Percentiles rank a stretch among this genome's conserved stretches.
phyloP scores from a whole-genome alignment of 2,113 vertebrate genomes.

The Camelus dromedarius region DNA sequence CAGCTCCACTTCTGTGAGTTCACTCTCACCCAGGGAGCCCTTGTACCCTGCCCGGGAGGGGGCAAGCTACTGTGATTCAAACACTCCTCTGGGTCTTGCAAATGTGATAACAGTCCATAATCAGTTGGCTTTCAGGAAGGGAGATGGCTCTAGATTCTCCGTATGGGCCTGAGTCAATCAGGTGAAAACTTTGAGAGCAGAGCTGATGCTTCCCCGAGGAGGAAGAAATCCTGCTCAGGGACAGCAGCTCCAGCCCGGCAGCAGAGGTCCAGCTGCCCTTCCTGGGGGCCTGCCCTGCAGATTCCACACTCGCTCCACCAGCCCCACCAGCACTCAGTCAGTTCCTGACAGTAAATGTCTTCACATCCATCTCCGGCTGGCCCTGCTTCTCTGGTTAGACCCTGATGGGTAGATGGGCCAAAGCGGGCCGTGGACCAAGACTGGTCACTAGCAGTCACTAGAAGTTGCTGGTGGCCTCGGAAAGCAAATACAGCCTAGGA shows the following conservation, averaged over 20 bases:
- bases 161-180: background rate
- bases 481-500: rapidly evolving
- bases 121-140: background rate
- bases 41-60: background rate
- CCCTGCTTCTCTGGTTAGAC: background rate
- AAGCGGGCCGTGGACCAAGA: background rate
- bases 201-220: background rate
- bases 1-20: too few species aligned
- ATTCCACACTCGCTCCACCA: background rate
- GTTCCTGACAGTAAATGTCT: too few species aligned
- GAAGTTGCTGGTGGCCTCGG: background rate
- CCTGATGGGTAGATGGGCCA: background rate
- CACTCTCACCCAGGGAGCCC: background rate
- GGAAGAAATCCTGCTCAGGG: background rate
- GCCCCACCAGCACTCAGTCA: background rate
- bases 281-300: background rate
- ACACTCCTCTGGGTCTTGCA: background rate
- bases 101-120: rapidly evolving
- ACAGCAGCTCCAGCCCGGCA: background rate
- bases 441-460: background rate
- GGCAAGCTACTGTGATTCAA: too few species aligned
- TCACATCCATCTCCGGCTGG: background rate
- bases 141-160: background rate
- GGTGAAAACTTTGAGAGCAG: too few species aligned
- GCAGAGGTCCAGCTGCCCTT: background rate